Evolutionary conservation across 2,888 invertebrate genomes (phyloP), one percentile per base, ranked within the genome.

Genomic region (Apomyelois bistriatella): DNA sequence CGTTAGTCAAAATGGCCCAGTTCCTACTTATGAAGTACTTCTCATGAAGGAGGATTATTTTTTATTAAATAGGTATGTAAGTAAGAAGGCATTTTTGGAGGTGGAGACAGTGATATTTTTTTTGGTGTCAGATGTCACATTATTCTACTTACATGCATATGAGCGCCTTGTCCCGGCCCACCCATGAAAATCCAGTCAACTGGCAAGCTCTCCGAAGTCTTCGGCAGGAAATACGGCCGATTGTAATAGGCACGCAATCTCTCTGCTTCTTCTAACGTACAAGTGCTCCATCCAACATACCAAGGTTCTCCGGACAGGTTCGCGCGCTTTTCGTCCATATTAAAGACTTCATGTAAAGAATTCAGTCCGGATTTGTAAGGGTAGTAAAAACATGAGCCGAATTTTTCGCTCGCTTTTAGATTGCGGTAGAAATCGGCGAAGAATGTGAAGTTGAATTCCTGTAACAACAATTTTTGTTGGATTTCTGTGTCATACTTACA

Each of bases 161-260:
- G 96, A 0, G 98, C 98, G 0, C 99, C 99, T 70, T 96, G 94
- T 0, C 98, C 98, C 0, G 97, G 95, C 30, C 96, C 97, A 0
- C 99, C 99, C 95, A 99, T 98, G 78, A 99, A 99, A 65, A 99
- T 95, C 98, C 98, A 99, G 82, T 98, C 98, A 0, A 96, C 94
- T 58, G 95, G 95, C 69, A 97, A 96, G 68, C 95, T 96, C 79
- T 98, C 98, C 0, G 98, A 95, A 0, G 93, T 93, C 35, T 82
- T 83, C 0, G 98, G 98, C 49, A 99, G 90, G 80, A 99, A 99
- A 76, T 98, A 98, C 0, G 98, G 98, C 32, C 94, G 90, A 0
- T 90, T 85, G 76, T 98, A 97, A 75, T 96, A 96, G 52, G 93
- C 78, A 46, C 98, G 92, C 52, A 99, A 88, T 40, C 92, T 89